A percentile compares a stretch with the other conserved stretches of the same genome.
Conservation (phyloP, 1,140 invertebrate genomes). For the Ostrea denselamellosa region DNA sequence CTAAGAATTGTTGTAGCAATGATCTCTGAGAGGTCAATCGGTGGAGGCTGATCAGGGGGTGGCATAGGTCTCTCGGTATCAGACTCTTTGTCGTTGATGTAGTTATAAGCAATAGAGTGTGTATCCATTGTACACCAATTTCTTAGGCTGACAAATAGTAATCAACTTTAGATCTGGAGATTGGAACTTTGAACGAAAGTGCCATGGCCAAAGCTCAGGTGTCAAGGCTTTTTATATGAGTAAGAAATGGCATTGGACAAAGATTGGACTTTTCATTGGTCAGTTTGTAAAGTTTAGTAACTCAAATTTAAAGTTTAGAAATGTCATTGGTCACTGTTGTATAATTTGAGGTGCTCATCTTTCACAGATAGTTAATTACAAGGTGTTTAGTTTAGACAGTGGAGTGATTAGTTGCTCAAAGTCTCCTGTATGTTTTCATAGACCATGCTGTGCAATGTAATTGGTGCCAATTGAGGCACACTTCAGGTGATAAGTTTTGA, state of each 20-base stretch:
- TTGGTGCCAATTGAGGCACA: not conserved
- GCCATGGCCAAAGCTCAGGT: slow-evolving; percentile 10
- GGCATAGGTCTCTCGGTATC: not conserved
- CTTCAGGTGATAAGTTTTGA: not conserved
- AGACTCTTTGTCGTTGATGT: slow-evolving; percentile 17
- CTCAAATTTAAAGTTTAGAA: not conserved
- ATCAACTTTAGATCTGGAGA: not conserved
- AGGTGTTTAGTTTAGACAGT: slow-evolving; percentile 6
- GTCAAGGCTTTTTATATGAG: slow-evolving; percentile 13
- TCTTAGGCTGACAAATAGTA: not conserved
- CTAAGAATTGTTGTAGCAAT: slow-evolving; percentile 16
- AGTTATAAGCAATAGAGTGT: not conserved
- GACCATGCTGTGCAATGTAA: not conserved
- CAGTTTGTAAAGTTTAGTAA: slow-evolving; percentile 15
- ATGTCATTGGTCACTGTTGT: not conserved
- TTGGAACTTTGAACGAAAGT: slow-evolving; percentile 15
- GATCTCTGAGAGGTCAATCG: slow-evolving; percentile 40
- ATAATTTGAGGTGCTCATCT: slow-evolving; percentile 35
- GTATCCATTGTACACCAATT: not conserved
- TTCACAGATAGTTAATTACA: not conserved
- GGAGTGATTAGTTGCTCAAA: not conserved
- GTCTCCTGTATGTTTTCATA: slow-evolving; percentile 16
- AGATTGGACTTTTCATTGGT: not conserved
- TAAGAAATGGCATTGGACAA: slow-evolving; percentile 3
- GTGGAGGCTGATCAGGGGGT: not conserved